Evolutionary conservation across 2,113 vertebrate species (phyloP), one percentile per base, ranked within the genome.

Genomic region (Pavo muticus): DNA sequence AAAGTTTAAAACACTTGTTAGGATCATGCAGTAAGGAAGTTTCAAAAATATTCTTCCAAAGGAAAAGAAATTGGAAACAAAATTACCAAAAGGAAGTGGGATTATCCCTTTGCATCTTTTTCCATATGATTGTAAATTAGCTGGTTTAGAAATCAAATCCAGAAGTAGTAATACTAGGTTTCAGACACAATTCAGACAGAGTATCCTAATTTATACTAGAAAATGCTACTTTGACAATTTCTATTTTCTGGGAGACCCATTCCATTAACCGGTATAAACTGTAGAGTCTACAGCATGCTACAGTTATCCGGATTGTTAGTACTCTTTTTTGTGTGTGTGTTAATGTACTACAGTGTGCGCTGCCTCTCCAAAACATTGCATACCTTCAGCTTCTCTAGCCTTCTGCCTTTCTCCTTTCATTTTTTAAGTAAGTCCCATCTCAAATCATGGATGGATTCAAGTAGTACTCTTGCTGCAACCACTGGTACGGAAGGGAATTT

Each of bases 161-260:
- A 75, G n/a, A 54, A 69, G 13, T 14, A 44, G 29, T 12, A 67
- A 67, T 44, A 44, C 16, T 32, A 42, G 40, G 29, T 32, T 67
- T 42, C 40, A 67, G 23, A 32, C 19, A 23, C 17, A 44, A 21
- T 14, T 23, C 13, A 67, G 27, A 68, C 27, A 74, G 37, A 23
- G 6, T 50, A 23, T n/a, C 25, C 27, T 54, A 76, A 76, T 24
- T 24, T 75, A 29, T 40, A 40, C 29, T 40, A 40, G 63, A 83
- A 45, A 89, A 69, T 6, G 6, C 19, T 54, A 54, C 54, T 69
- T 13, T 69, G 54, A 39, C 44, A 29, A n/a, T 60, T 39, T 39
- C 27, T 0, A 1, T 69, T 61, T n/a, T 69, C 18, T 14, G 21
- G 11, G 6, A 47, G n/a, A 29, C 45, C 14, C 0, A 0, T 74